These are phyloP conservation scores for Danio aesculapii DNA, from an alignment of 2,797 vertebrate genomes.

Conservation along the genomic window DNA sequence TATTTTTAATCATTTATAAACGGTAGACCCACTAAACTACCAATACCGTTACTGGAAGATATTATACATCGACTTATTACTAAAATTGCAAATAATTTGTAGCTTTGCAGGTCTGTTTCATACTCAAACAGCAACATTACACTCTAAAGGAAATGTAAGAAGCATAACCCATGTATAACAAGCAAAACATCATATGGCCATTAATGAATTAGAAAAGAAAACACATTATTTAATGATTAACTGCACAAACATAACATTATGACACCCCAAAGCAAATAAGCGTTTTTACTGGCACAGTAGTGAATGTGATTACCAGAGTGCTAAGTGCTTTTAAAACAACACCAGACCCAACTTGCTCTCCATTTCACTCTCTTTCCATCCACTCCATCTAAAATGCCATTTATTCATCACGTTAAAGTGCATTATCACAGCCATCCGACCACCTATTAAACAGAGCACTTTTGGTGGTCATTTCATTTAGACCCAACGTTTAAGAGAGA, in stretches of 20 bases:
- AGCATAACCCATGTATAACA: background rate
- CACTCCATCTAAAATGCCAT: slow-evolving; percentile 36
- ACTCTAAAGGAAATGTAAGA: background rate
- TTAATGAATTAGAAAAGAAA: background rate
- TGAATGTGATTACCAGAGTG: background rate
- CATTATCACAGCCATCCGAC: slow-evolving; percentile 51
- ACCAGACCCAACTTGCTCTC: background rate
- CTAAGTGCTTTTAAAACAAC: slow-evolving; percentile 27
- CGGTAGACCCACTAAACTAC: too few relatives aligned
- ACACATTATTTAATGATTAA: background rate
- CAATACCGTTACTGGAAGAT: too few relatives aligned
- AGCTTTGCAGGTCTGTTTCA: too few relatives aligned
- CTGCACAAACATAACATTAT: background rate
- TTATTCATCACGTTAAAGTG: slow-evolving; percentile 48
- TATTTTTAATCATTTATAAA: too few relatives aligned
- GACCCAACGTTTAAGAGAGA: slow-evolving; percentile 32
- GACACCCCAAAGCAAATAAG: background rate
- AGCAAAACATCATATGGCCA: background rate
- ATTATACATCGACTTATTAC: too few relatives aligned
- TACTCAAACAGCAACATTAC: too few relatives aligned
- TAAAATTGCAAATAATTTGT: too few relatives aligned
- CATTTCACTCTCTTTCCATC: background rate
- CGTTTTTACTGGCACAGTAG: background rate
- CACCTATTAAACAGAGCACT: slow-evolving; percentile 49
- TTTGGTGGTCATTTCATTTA: slow-evolving; percentile 56